Percentiles rank a stretch among this genome's conserved stretches.
phyloP scores from a whole-genome alignment of 2,888 invertebrate genomes.

The Phytoseiulus persimilis region DNA sequence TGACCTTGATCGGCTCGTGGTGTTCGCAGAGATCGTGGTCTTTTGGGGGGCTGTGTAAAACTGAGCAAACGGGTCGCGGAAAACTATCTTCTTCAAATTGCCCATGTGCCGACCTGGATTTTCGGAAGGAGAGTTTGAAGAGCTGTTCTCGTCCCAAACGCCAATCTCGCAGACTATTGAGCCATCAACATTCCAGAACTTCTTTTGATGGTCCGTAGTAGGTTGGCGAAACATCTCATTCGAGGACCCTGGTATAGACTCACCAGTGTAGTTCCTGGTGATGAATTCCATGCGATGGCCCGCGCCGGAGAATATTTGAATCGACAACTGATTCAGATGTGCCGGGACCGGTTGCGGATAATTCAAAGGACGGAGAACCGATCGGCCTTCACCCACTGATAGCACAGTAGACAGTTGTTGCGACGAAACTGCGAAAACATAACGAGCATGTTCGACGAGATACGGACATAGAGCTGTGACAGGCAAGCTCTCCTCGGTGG shows the following conservation, averaged over 20 bases:
- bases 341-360: constrained; percentile 29
- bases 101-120: constrained; percentile 20
- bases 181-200: no score
- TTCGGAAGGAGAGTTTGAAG: neutral
- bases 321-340: constrained; percentile 20
- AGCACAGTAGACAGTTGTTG: constrained; percentile 30
- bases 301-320: constrained; percentile 32
- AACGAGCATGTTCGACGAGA: no score
- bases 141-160: no score
- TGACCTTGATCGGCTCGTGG: neutral
- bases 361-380: constrained; percentile 23
- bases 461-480: no score
- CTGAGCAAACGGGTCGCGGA: constrained; percentile 30
- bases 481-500: neutral
- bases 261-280: constrained; percentile 25
- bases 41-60: neutral
- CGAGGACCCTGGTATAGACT: no score
- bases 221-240: no score
- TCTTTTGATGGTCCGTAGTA: no score
- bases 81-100: constrained; percentile 25
- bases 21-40: neutral
- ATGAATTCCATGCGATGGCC: constrained; percentile 31
- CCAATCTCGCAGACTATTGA: no score
- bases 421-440: neutral
- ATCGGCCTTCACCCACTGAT: constrained; percentile 15